Conservation (phyloP, 1,140 invertebrate species). For the Drosophila melanogaster region Release_6_plus_ISO1_MT NC_004354.4:5399501-5400000, state of each 20-base stretch:
- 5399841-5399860: conserved; percentile 47
- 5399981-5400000: conserved; percentile 4
- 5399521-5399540: conserved; percentile 87
- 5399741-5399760: conserved; percentile 62
- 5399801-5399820: conserved; percentile 13
- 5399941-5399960: conserved; percentile 16
- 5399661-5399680: conserved; percentile 85
- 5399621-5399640: conserved; percentile 89
- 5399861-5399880: conserved; percentile 61
- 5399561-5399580: conserved; percentile 90
- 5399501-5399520: conserved; percentile 83
- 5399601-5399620: conserved; percentile 89
- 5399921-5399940: conserved; percentile 16
- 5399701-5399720: conserved; percentile 83
- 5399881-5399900: conserved; percentile 44
- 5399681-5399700: conserved; percentile 84
- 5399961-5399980: not conserved
- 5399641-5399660: conserved; percentile 85
- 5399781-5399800: conserved; percentile 3
- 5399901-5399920: conserved; percentile 11
- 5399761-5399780: conserved; percentile 25
- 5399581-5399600: conserved; percentile 90
- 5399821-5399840: conserved; percentile 50
- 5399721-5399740: conserved; percentile 81
- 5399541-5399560: conserved; percentile 85